Evolutionary conservation across 2,888 invertebrate genomes (phyloP).

Genomic region (Balanococcus diminutus): DNA sequence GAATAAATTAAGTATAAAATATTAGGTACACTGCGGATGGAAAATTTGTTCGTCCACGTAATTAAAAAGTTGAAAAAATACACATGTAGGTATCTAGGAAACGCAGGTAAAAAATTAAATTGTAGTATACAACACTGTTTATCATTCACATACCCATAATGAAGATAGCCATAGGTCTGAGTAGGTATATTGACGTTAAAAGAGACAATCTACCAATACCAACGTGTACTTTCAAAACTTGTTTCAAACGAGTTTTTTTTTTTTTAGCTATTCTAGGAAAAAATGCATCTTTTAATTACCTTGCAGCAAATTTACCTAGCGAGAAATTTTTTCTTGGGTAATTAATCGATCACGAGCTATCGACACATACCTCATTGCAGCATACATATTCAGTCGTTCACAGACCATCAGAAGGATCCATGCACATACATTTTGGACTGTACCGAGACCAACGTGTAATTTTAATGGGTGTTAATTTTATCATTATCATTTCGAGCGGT

Average conservation of each 20-base stretch:
- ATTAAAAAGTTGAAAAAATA: background rate
- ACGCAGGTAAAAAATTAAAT: background rate
- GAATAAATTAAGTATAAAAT: background rate
- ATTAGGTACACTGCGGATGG: background rate
- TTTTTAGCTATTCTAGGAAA: background rate
- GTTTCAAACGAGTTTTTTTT: background rate
- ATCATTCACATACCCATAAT: background rate
- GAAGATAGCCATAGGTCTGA: background rate
- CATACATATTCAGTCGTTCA: background rate
- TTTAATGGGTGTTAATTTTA: background rate
- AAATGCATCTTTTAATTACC: background rate
- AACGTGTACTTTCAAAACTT: background rate
- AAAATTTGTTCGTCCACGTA: background rate
- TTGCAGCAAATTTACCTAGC: background rate
- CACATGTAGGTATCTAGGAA: background rate
- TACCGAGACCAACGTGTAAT: background rate
- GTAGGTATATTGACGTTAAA: background rate
- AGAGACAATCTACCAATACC: background rate
- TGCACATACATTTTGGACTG: background rate
- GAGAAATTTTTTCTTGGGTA: background rate
- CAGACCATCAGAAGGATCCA: background rate
- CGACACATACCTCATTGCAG: background rate
- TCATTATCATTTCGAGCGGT: background rate
- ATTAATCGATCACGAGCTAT: background rate
- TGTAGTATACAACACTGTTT: background rate